phyloP scores from a whole-genome alignment of 2,113 vertebrate species.

The Psophia crepitans region DNA sequence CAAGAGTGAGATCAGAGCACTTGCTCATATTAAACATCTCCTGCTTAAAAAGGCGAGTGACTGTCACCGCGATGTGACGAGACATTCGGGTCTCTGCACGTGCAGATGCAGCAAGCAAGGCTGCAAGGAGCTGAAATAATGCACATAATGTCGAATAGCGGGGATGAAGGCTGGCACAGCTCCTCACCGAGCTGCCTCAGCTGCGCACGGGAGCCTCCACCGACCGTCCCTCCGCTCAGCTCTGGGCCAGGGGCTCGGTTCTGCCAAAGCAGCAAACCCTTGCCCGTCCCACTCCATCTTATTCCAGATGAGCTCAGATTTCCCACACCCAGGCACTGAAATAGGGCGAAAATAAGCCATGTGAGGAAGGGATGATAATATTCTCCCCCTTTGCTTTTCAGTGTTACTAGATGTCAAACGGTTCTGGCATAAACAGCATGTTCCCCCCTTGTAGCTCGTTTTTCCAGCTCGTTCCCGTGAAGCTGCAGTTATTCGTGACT shows the following conservation, averaged over 20 bases:
- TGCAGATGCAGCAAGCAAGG: not conserved
- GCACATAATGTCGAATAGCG: fast-evolving
- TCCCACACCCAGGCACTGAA: not conserved
- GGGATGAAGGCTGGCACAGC: not conserved
- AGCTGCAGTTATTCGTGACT: conserved; percentile 48
- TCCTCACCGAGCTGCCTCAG: not conserved
- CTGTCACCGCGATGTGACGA: fast-evolving
- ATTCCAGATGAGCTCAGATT: not conserved
- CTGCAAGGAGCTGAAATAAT: not conserved
- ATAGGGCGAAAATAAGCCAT: not conserved
- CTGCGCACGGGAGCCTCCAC: not conserved
- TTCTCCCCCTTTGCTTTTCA: not conserved
- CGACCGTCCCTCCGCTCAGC: fast-evolving
- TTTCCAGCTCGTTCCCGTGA: conserved; percentile 8
- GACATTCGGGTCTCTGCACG: not conserved
- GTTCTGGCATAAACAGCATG: conserved; percentile 46
- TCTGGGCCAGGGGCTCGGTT: not conserved
- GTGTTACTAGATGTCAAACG: not conserved
- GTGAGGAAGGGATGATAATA: not conserved
- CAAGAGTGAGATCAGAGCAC: not conserved
- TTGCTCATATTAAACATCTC: not conserved
- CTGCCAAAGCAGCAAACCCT: not conserved
- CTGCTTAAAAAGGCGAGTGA: not conserved
- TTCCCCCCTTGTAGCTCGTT: not conserved
- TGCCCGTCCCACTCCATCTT: not conserved